phyloP scores from a whole-genome alignment of 2,113 vertebrate genomes.

The Pardalotus punctatus region DNA sequence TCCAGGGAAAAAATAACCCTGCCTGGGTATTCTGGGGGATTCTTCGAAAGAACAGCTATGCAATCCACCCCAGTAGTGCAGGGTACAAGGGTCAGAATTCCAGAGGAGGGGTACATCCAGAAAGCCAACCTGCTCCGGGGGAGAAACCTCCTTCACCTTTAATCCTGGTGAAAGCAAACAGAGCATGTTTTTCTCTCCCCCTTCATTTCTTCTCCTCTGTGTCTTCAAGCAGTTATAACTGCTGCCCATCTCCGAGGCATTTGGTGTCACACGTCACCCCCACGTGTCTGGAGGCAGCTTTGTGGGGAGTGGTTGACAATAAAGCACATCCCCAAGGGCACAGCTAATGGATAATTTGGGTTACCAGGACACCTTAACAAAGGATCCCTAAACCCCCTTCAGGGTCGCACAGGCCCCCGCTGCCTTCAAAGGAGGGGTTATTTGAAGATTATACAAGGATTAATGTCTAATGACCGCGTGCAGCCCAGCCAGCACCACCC shows the following conservation, averaged over 20 bases:
- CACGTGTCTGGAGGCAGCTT: not conserved
- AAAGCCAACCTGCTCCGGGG: not conserved
- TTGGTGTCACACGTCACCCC: not conserved
- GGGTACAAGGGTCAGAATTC: not conserved
- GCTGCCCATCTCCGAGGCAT: not conserved
- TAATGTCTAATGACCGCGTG: rapidly evolving
- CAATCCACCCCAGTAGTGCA: not conserved
- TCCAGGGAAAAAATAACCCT: not conserved
- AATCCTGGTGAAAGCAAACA: not conserved
- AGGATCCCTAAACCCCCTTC: not conserved
- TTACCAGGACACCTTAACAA: not conserved
- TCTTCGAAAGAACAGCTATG: not conserved
- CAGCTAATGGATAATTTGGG: not conserved
- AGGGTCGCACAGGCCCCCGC: not conserved
- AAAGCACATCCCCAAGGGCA: not conserved
- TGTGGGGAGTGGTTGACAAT: not conserved
- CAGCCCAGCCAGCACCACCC: rapidly evolving
- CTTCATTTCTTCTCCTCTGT: not conserved
- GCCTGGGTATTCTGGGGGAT: not conserved
- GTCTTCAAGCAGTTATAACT: not conserved
- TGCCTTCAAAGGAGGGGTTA: not conserved
- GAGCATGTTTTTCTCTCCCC: rapidly evolving
- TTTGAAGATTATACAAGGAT: not conserved
- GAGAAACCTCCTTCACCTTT: not conserved
- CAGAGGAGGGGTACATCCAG: not conserved